Conservation (phyloP, 2,888 invertebrate species). For the Rhimphoctona megacephalus region DNA sequence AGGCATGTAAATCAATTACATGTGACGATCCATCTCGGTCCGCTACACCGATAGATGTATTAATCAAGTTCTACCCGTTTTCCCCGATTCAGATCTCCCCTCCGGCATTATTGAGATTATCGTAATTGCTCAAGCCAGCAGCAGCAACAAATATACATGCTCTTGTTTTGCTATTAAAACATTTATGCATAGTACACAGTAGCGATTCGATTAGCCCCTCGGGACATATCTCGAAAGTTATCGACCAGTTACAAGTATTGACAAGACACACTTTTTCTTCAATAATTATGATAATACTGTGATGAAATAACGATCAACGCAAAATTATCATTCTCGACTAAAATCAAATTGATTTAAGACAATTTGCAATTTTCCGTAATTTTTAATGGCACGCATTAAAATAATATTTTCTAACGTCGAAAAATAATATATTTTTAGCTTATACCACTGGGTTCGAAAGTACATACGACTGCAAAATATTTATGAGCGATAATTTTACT, state of each 20-base stretch:
- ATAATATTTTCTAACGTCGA: background rate
- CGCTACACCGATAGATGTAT: slow-evolving; percentile 58
- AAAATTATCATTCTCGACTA: background rate
- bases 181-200: slow-evolving; percentile 22
- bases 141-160: slow-evolving; percentile 30
- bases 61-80: slow-evolving; percentile 62
- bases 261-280: slow-evolving; percentile 25
- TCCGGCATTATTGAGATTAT: slow-evolving; percentile 65
- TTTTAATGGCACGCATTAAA: background rate
- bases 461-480: background rate
- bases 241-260: slow-evolving; percentile 21
- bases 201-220: slow-evolving; percentile 49
- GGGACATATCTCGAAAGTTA: slow-evolving; percentile 51
- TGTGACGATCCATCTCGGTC: slow-evolving; percentile 55
- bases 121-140: slow-evolving; percentile 54
- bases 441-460: background rate
- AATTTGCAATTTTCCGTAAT: background rate
- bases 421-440: background rate
- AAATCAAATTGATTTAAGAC: background rate
- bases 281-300: slow-evolving; percentile 21
- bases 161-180: slow-evolving; percentile 62
- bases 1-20: slow-evolving; percentile 65
- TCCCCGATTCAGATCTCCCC: slow-evolving; percentile 27
- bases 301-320: slow-evolving; percentile 15
- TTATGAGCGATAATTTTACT: too few species aligned